phyloP scores from a whole-genome alignment of 1,140 invertebrate species.

The Brachystomella parvula region DNA sequence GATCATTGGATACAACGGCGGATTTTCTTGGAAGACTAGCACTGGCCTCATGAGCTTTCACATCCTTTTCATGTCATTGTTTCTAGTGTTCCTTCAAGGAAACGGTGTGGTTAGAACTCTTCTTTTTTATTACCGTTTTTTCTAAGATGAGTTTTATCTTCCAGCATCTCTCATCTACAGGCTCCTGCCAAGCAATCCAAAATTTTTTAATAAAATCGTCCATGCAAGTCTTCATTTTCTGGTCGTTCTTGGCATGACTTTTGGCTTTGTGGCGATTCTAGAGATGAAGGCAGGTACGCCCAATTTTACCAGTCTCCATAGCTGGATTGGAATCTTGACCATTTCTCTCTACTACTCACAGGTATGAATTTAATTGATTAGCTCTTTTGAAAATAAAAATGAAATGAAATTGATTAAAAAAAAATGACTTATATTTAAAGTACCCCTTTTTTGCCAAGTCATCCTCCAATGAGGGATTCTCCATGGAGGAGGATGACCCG shows the following conservation, averaged over 20 bases:
- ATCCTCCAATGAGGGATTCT: no score
- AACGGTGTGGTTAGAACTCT: neutral
- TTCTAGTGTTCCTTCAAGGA: neutral
- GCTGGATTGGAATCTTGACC: conserved; percentile 20
- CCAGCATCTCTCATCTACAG: conserved; percentile 30
- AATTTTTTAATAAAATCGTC: conserved; percentile 29
- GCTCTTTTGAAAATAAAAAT: neutral
- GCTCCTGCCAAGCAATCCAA: conserved; percentile 29
- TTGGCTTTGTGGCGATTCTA: conserved; percentile 18
- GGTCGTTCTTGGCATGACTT: conserved; percentile 18
- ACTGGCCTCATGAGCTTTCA: neutral
- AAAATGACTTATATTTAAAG: no score
- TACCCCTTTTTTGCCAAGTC: no score
- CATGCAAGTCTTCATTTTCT: conserved; percentile 32
- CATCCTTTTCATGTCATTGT: neutral
- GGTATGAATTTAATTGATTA: neutral
- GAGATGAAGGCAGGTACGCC: neutral
- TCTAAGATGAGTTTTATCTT: conserved; percentile 4
- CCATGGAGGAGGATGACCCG: no score
- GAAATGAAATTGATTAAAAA: neutral
- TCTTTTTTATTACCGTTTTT: neutral
- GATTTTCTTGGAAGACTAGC: neutral
- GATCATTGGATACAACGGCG: neutral
- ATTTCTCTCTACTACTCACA: neutral
- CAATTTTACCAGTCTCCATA: conserved; percentile 32